Base-by-base conservation (phyloP, 2,797 vertebrate genomes). In the Ispidina lecontei region DNA sequence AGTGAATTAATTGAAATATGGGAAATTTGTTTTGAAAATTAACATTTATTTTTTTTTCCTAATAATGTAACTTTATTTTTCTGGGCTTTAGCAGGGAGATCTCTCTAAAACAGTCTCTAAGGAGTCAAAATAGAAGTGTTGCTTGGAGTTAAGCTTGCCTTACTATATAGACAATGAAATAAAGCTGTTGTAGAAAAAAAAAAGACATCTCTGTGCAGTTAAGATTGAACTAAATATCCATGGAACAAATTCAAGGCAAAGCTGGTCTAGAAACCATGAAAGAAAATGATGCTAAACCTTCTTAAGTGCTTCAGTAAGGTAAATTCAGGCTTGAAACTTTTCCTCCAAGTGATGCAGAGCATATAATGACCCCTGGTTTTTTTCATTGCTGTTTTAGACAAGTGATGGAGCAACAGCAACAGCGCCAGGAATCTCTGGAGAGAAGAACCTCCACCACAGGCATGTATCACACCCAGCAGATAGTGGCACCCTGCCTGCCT, bases 361-460 rank as follows among this genome's bases (percentile, higher is more conserved):
- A 29, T 9, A 2, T 76, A 69, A 77, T 80, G 14, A 91, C 58
- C 1, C 2, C 58, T 41, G 12, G 1, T 12, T 68, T 91, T 94
- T 70, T 26, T 70, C 33, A 25, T 71, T 93, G 44, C 87, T 97
- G 39, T 96, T 97, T 74, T 95, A 99, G 99, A 98, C 99, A 99
- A 97, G 97, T 98, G 94, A 98, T 99, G 98, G 98, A 99, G 98
- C 99, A 99, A 93, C 98, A 99, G 94, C 98, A 99, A 97, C 99
- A 99, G 95, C 98, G 98, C 13, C 99, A 99, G 81, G 99, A 99
- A 95, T 98, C 99, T 95, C 97, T 99, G 94, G 99, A 99, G 97
- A 98, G 99, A 95, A 98, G 99, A 84, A 98, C 98, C 26, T 99
- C 99, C 13, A 99, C 98, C 94, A 98, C 99, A 98, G 99, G 99